Base-by-base conservation (phyloP, 2,113 vertebrate genomes). In the Sapayoa aenigma region DNA sequence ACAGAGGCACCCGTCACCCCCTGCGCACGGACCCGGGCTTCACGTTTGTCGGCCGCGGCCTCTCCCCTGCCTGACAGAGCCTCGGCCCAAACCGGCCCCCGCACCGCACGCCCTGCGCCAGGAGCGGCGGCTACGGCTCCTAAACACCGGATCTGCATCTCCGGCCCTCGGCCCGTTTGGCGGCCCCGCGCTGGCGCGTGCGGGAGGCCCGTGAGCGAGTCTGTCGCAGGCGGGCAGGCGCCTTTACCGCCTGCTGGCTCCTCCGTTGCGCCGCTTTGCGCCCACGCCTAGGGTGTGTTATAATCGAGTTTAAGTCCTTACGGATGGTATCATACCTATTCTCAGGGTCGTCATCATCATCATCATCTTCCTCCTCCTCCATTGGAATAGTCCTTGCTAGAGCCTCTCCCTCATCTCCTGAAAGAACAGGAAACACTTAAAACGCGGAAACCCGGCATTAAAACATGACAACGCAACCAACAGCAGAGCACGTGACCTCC, bases 321-420 rank as follows among this genome's bases (percentile, higher is more conserved):
- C 30, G 97, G 98, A 98, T 98, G 97, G 97, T 99, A 99, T 98
- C 99, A 98, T 99, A 99, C 99, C 99, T 99, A 98, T 99, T 99
- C 98, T 99, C 99, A 69, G 99, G 99, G 98, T 99, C 99, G 95
- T 99, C 99, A 46, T 99, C 98, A 66, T 98, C 99, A 63, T 99
- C 98, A 63, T 99, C 98, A 59, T 98, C 99, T 35, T 99, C 99
- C 21, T 99, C 98, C 49, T 98, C 98, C 93, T 98, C 97, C 95
- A 98, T 94, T 97, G 96, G 97, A 88, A 97, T 95, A 91, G 96
- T 83, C 53, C 96, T 98, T 84, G 97, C 94, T 96, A 99, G 99
- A 96, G 97, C 91, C 44, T 98, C 98, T 59, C 95, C 98, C 97
- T 99, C 99, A 94, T 99, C 99, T 95, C 98, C 99, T 99, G 96